Percentiles rank a stretch among this genome's conserved stretches.
These are phyloP conservation scores for Passer domesticus DNA, from an alignment of 2,113 vertebrate genomes.

Conservation along the genomic window DNA sequence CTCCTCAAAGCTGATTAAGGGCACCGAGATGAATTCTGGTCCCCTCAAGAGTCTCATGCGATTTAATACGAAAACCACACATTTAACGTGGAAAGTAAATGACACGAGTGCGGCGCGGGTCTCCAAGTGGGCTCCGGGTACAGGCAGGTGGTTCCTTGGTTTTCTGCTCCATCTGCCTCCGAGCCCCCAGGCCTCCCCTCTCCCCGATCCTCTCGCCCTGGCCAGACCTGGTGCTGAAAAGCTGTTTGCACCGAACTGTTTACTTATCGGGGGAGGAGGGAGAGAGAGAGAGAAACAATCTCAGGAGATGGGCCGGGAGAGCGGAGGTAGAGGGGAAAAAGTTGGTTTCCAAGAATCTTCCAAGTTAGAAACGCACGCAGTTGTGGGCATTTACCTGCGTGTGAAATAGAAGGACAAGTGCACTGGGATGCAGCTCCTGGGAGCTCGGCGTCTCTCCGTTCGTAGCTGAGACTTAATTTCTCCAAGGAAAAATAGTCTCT, in stretches of 20 bases:
- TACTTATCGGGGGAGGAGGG: not conserved
- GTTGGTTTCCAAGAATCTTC: constrained; percentile 20
- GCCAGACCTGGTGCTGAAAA: constrained; percentile 40
- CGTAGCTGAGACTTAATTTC: constrained; percentile 4
- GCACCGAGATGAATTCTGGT: constrained; percentile 37
- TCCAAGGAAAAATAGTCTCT: not conserved
- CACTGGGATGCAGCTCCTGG: not conserved
- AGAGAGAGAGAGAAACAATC: not conserved
- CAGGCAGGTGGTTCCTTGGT: not conserved
- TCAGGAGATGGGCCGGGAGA: not conserved
- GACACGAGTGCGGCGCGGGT: not conserved
- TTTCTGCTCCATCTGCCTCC: not conserved
- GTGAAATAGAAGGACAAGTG: not conserved
- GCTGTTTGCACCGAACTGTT: not conserved
- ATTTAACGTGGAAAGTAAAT: not conserved
- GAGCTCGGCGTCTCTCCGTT: not conserved
- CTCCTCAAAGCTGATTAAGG: constrained; percentile 25
- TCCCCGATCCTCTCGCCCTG: not conserved
- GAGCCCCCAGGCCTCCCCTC: not conserved
- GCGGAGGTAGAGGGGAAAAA: not conserved
- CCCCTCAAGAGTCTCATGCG: not conserved
- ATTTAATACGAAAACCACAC: not conserved
- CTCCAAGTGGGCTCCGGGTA: not conserved
- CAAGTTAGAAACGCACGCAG: constrained; percentile 6
- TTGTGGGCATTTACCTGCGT: constrained; percentile 29